Evolutionary conservation across 2,113 vertebrate genomes (phyloP).

Genomic region (Strix aluco): DNA sequence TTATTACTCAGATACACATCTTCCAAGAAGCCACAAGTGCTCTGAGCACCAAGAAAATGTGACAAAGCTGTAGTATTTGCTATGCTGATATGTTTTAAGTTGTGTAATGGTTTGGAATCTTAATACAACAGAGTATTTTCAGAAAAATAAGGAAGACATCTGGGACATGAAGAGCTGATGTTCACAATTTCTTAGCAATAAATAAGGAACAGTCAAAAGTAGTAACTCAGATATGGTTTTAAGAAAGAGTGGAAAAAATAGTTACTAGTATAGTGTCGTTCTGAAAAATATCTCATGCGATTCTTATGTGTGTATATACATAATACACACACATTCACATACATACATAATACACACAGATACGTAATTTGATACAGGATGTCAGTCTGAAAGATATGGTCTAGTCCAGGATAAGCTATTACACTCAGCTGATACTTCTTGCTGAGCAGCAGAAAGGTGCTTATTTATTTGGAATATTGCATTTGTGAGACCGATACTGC

Average conservation of each 20-base stretch:
- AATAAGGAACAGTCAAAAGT: neutral
- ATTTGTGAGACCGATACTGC: neutral
- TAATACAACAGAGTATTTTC: neutral
- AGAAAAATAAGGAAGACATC: neutral
- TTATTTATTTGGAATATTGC: neutral
- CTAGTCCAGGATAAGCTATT: neutral
- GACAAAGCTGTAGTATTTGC: neutral
- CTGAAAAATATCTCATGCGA: neutral
- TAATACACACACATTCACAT: neutral
- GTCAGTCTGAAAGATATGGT: neutral
- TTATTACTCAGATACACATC: neutral
- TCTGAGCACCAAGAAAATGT: neutral
- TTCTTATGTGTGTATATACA: neutral
- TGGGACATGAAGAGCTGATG: neutral
- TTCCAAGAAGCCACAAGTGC: neutral
- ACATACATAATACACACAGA: neutral
- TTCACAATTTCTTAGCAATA: neutral
- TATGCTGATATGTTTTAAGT: neutral
- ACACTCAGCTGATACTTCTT: neutral
- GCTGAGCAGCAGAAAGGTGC: neutral
- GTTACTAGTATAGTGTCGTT: neutral
- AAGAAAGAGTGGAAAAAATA: neutral
- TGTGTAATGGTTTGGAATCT: neutral
- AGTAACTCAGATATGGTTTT: neutral
- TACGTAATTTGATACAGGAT: neutral